A percentile compares a stretch with the other conserved stretches of the same genome.
These are phyloP conservation scores for Lepilemur septentrionalis DNA, from an alignment of 2,797 vertebrate genomes.

Conservation along the genomic window DNA sequence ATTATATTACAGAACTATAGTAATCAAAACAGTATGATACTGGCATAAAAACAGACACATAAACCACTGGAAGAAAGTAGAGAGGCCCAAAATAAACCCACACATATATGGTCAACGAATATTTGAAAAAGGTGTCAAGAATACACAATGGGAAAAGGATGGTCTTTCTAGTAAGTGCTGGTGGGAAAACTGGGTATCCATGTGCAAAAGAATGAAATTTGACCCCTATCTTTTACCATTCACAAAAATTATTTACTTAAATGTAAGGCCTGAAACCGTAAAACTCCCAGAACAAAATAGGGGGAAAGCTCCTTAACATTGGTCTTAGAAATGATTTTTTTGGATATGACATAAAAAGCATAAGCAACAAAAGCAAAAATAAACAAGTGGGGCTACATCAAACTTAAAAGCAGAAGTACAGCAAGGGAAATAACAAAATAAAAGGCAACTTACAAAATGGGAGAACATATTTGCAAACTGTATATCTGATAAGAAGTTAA, in stretches of 20 bases:
- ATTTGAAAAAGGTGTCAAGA: not conserved
- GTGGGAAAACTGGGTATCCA: not conserved
- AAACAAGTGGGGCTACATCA: not conserved
- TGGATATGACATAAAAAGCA: not conserved
- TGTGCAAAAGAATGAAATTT: not conserved
- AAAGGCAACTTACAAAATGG: not conserved
- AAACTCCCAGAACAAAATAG: not conserved
- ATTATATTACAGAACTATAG: not conserved
- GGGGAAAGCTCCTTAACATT: not conserved
- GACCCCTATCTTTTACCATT: not conserved
- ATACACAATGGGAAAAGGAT: not conserved
- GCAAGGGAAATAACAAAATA: not conserved
- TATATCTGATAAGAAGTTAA: not conserved
- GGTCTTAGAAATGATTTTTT: not conserved
- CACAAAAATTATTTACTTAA: not conserved
- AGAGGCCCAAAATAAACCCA: not conserved
- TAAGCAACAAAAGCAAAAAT: not conserved
- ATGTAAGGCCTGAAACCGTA: not conserved
- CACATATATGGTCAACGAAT: not conserved
- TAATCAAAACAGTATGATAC: not conserved
- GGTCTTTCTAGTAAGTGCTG: not conserved
- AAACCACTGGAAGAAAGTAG: not conserved
- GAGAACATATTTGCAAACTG: not conserved
- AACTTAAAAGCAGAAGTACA: not conserved
- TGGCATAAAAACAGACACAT: not conserved